phyloP scores from a whole-genome alignment of 2,888 invertebrate genomes.

The Drosophila crucigera region DNA sequence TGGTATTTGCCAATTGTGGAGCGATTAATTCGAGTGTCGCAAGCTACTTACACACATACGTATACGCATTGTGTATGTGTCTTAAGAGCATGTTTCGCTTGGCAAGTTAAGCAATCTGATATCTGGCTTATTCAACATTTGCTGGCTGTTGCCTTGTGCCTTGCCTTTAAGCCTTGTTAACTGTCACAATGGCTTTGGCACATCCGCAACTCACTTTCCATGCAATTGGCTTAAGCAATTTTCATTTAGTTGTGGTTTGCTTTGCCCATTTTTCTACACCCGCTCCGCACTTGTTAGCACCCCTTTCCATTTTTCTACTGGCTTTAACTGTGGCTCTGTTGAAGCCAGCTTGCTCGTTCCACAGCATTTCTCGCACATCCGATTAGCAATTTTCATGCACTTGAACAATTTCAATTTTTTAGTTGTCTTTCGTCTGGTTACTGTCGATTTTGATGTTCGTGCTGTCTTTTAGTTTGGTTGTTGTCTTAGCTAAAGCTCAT shows the following conservation, averaged over 20 bases:
- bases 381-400: constrained; percentile 79
- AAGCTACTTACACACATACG: constrained; percentile 18
- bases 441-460: constrained; percentile 9
- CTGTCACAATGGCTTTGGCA: constrained; percentile 69
- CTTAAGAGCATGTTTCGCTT: constrained; percentile 9
- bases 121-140: constrained; percentile 38
- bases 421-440: constrained; percentile 12
- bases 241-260: constrained; percentile 52
- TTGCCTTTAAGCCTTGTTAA: constrained; percentile 62
- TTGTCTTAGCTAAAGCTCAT: constrained; percentile 67
- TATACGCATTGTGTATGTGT: not conserved
- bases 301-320: constrained; percentile 2
- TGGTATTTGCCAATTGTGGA: constrained; percentile 6
- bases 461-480: constrained; percentile 19
- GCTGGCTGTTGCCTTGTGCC: constrained; percentile 22
- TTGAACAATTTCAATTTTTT: constrained; percentile 66
- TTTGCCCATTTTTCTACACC: not conserved
- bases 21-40: constrained; percentile 49
- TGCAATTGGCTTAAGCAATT: constrained; percentile 77
- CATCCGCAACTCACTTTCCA: constrained; percentile 65
- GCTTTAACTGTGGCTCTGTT: constrained; percentile 22
- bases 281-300: not conserved
- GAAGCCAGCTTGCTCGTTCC: constrained; percentile 36
- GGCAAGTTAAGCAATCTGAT: constrained; percentile 54
- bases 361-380: constrained; percentile 64